Base-by-base conservation (phyloP, 2,888 invertebrate species). In the Malthinus seriepunctatus region DNA sequence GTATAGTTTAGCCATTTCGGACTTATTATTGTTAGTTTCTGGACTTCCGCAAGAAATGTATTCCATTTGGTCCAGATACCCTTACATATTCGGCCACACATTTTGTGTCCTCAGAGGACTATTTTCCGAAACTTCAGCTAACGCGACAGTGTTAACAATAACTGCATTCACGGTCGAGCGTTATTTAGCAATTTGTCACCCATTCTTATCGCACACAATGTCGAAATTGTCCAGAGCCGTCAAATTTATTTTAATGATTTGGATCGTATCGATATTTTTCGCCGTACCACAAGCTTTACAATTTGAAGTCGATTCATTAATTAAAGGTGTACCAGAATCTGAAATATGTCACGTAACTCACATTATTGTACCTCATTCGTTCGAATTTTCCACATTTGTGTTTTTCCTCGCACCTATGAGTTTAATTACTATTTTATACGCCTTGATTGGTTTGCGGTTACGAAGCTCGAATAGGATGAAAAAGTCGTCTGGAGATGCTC, bases 371-470 rank as follows among this genome's bases (percentile, higher is more conserved):
- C 85, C 86, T 54, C 87, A 90, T 78, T 86, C 88, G 62, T 91
- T 93, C 73, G 88, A 90, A 71, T 85, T 91, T 69, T 91, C 93
- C 8, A 88, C 88, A 68, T 86, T 89, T 73, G 80, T 93, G 70
- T 93, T 94, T 78, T 95, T 95, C 76, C 86, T 92, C 34, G 86
- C 88, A 45, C 95, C 94, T 1, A 93, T 95, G 92, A 89, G 89
- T 32, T 82, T 93, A 61, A 93, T 95, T 73, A 87, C 88, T 32
- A 89, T 92, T 60, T 80, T 95, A 60, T 95, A 95, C 73, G 84
- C 89, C 48, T 80, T 90, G 63, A 90, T 91, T 69, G 91, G 89
- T 1, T 76, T 89, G 39, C 89, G 89, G 72, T 79, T 91, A 65
- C 82, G 87, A 54, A 84, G 86, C 45, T 87, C 89, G 35, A 79